A percentile compares a stretch with the other conserved stretches of the same genome.
These are phyloP conservation scores for Phania funesta DNA, from an alignment of 2,888 invertebrate species.

Conservation along the genomic window DNA sequence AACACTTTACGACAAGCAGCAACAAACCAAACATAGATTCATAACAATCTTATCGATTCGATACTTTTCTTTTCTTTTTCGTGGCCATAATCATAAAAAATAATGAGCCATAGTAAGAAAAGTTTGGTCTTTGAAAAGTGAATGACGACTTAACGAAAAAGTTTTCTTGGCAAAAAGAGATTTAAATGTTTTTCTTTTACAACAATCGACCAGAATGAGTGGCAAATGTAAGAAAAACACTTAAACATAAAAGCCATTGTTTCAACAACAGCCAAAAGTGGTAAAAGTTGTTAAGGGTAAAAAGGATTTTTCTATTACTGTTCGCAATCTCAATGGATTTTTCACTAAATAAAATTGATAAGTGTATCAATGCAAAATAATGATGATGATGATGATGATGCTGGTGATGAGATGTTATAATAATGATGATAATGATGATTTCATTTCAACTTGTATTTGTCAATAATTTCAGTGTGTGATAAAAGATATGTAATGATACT, in stretches of 20 bases:
- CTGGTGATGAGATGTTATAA: constrained; percentile 11
- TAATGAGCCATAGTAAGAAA: constrained; percentile 74
- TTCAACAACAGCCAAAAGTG: constrained; percentile 47
- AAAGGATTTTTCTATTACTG: constrained; percentile 50
- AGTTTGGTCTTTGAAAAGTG: constrained; percentile 41
- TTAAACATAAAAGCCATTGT: constrained; percentile 51
- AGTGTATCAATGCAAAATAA: constrained; percentile 61
- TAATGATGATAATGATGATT: constrained; percentile 41
- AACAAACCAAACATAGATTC: constrained; percentile 22
- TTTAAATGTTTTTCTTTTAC: constrained; percentile 66
- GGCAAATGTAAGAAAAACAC: constrained; percentile 14
- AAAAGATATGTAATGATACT: constrained; percentile 57
- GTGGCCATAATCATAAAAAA: constrained; percentile 77
- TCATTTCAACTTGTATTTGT: constrained; percentile 62
- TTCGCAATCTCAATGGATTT: constrained; percentile 5
- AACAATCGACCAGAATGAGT: constrained; percentile 29
- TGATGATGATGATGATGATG: constrained; percentile 43
- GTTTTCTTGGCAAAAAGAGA: constrained; percentile 60
- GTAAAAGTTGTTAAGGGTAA: constrained; percentile 41
- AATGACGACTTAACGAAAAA: constrained; percentile 40
- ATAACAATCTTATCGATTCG: constrained; percentile 65
- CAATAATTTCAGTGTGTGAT: constrained; percentile 46
- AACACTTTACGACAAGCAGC: neutral
- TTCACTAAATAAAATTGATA: constrained; percentile 66
- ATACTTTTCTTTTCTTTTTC: constrained; percentile 56